Evolutionary conservation across 2,113 vertebrate species (phyloP), one percentile per base, ranked within the genome.

Genomic region (Thamnophis sirtalis): DNA sequence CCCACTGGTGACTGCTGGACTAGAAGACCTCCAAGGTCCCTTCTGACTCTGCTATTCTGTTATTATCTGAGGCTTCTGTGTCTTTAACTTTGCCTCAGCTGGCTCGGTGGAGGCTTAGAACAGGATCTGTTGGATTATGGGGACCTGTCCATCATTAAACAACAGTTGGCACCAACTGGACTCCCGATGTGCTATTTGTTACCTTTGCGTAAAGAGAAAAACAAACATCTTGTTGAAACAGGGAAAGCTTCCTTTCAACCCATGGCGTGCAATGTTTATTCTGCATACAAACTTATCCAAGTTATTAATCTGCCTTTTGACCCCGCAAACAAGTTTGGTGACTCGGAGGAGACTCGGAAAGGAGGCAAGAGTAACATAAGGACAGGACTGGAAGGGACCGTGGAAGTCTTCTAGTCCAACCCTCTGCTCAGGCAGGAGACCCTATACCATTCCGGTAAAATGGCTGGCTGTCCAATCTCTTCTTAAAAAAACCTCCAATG

Each of bases 251-350:
- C 60, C 56, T 88, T 50, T 28, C 38, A 21, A 87, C 13, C 6
- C n/a, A 8, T 21, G 4, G 50, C 0, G 54, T 8, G 60, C n/a
- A 10, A 85, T 84, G 4, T 22, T 90, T 93, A 73, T 0, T 0
- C 33, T 28, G 54, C 21, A 17, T 33, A 15, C 33, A 22, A 73
- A 24, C 0, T 3, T 24, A 0, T 0, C 0, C 0, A 6, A 0
- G 24, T 38, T 91, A 85, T 58, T 28, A 4, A 5, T 6, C 9
- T 13, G 1, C 19, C n/a, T 92, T 92, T 58, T 8, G 1, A 88
- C 86, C 1, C 17, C 88, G 91, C n/a, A 87, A n/a, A 3, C 0
- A 4, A 43, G 88, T 48, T 13, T 43, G 87, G 87, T 0, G 22
- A 84, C 55, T 88, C 9, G 1, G 38, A 50, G 53, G 38, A 91